phyloP scores from a whole-genome alignment of 2,797 vertebrate species.

The Neostethus bicornis region DNA sequence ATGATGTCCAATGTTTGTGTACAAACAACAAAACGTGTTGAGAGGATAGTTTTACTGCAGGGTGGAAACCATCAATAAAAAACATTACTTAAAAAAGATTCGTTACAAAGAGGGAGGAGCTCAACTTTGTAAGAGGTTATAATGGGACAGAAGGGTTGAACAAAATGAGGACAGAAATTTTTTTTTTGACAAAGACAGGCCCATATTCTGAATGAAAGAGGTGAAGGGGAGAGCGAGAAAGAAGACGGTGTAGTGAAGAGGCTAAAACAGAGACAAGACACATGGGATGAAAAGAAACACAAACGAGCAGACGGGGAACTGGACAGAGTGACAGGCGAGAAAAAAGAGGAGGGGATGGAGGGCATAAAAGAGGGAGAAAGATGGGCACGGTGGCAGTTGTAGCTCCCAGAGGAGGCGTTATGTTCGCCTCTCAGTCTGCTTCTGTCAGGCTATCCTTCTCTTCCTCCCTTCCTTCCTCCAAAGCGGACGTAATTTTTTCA shows the following conservation, averaged over 20 bases:
- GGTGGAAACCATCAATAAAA: too few relatives aligned
- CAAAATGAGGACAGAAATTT: conserved; percentile 36
- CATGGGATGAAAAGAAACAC: conserved; percentile 45
- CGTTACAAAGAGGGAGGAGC: conserved; percentile 16
- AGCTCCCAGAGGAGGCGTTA: conserved; percentile 60
- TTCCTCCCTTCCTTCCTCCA: not conserved
- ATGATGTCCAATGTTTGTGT: too few relatives aligned
- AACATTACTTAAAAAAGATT: too few relatives aligned
- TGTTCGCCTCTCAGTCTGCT: conserved; percentile 48
- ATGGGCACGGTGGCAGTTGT: conserved; percentile 33
- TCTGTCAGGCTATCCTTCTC: conserved; percentile 60
- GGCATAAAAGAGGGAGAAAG: conserved; percentile 24
- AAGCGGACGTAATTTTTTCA: conserved; percentile 17
- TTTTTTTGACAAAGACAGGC: conserved; percentile 29
- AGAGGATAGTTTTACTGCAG: too few relatives aligned
- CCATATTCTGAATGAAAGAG: conserved; percentile 40
- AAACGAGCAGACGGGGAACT: conserved; percentile 44
- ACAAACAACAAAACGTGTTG: too few relatives aligned
- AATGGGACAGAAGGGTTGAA: conserved; percentile 13
- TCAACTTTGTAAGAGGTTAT: not conserved
- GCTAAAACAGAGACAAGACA: conserved; percentile 37
- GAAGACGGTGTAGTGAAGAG: not conserved
- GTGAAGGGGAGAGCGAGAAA: conserved; percentile 24
- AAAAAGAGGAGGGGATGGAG: conserved; percentile 27
- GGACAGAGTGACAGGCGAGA: conserved; percentile 55